These are phyloP conservation scores for Rugalucina vietnamica DNA, from an alignment of 2,888 invertebrate species.

Conservation along the genomic window DNA sequence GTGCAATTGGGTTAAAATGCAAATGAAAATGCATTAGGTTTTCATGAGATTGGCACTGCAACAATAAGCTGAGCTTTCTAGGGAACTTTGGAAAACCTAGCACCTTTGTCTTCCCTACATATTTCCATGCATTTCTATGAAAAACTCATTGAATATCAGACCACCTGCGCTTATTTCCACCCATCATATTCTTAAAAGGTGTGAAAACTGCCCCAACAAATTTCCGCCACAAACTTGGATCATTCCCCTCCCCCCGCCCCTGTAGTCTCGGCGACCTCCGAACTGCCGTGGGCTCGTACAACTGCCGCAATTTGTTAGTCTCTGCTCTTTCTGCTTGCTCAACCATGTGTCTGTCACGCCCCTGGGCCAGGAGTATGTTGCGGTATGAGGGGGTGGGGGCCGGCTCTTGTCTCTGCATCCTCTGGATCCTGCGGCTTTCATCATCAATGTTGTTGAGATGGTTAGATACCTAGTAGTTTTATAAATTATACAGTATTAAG, in stretches of 20 bases:
- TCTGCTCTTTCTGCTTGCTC: conserved; percentile 43
- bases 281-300: conserved; percentile 38
- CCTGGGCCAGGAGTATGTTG: conserved; percentile 26
- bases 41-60: too few relatives aligned
- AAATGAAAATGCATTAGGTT: too few relatives aligned
- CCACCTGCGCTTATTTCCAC: neutral
- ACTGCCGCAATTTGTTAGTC: conserved; percentile 30
- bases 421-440: neutral
- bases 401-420: conserved; percentile 2
- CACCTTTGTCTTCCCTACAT: too few relatives aligned
- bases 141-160: neutral
- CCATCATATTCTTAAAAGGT: neutral
- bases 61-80: too few relatives aligned
- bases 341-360: conserved; percentile 31
- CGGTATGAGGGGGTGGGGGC: conserved; percentile 25
- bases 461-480: too few relatives aligned
- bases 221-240: neutral
- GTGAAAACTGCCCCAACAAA: neutral
- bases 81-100: too few relatives aligned
- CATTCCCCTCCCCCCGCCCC: neutral
- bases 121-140: too few relatives aligned
- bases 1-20: too few relatives aligned
- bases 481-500: too few relatives aligned
- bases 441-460: too few relatives aligned
- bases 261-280: conserved; percentile 16